Evolutionary conservation across 2,113 vertebrate species (phyloP).

Genomic region (Shinisaurus crocodilurus): DNA sequence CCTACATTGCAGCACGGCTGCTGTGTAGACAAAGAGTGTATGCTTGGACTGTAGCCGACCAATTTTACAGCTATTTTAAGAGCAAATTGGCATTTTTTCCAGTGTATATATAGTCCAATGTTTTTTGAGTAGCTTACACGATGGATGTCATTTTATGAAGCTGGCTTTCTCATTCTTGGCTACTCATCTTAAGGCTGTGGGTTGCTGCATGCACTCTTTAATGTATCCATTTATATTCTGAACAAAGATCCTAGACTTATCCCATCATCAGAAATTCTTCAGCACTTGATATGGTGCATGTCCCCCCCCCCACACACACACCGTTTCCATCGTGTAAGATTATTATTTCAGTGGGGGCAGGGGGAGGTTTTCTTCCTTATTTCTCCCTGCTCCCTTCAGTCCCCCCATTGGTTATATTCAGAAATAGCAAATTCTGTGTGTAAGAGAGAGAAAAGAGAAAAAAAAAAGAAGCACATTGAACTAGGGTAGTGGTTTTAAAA

Average conservation of each 20-base stretch:
- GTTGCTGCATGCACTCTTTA: neutral
- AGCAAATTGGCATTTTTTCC: constrained; percentile 6
- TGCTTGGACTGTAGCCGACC: constrained; percentile 1
- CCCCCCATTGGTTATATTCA: neutral
- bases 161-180: neutral
- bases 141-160: constrained; percentile 16
- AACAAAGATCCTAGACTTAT: constrained; percentile 32
- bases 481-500: neutral
- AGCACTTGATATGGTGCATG: neutral
- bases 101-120: constrained; percentile 11
- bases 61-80: constrained; percentile 26
- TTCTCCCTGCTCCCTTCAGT: neutral
- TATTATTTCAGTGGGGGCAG: neutral
- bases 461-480: no score
- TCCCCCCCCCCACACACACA: neutral
- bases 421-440: neutral
- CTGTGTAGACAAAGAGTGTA: neutral
- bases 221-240: constrained; percentile 36
- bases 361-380: neutral
- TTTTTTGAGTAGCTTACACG: constrained; percentile 18
- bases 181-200: neutral
- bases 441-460: neutral
- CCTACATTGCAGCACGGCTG: neutral
- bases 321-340: neutral
- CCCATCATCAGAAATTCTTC: constrained; percentile 14